phyloP scores from a whole-genome alignment of 2,888 invertebrate genomes.

The Neria commutata region DNA sequence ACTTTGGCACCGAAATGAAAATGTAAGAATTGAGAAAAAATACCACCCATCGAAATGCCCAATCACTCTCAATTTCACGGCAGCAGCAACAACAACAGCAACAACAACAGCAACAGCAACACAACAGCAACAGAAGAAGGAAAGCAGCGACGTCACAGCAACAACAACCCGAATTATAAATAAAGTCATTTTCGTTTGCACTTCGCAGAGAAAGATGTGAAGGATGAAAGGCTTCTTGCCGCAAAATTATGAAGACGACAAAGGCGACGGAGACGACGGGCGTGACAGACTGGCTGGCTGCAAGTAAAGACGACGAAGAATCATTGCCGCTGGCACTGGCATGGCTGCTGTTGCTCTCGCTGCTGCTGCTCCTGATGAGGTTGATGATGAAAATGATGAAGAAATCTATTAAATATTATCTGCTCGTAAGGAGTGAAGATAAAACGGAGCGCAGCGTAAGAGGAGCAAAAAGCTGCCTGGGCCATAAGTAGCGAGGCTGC shows the following conservation, averaged over 20 bases:
- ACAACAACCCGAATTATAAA: neutral
- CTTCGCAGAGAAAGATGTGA: constrained; percentile 2
- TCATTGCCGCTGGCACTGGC: neutral
- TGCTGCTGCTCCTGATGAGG: neutral
- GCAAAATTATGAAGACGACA: constrained; percentile 7
- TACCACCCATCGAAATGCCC: constrained; percentile 7
- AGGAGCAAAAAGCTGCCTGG: neutral
- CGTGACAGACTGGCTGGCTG: neutral
- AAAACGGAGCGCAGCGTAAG: neutral
- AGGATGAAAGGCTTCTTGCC: constrained; percentile 6
- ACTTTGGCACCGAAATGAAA: constrained; percentile 7
- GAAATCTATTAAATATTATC: constrained; percentile 28
- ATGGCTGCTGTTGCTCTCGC: neutral
- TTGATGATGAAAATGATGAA: constrained; percentile 20
- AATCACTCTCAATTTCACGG: neutral
- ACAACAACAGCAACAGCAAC: neutral
- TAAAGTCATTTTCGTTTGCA: constrained; percentile 8
- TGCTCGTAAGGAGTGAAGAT: constrained; percentile 6
- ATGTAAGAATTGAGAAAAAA: neutral
- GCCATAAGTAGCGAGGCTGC: too few species aligned
- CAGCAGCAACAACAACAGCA: neutral
- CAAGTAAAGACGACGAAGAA: too few species aligned
- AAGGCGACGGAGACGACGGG: neutral
- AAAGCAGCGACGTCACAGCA: too few species aligned
- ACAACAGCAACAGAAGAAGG: constrained; percentile 1